These are phyloP conservation scores for Reinhardtius hippoglossoides DNA, from an alignment of 2,113 vertebrate genomes.

Conservation along the genomic window DNA sequence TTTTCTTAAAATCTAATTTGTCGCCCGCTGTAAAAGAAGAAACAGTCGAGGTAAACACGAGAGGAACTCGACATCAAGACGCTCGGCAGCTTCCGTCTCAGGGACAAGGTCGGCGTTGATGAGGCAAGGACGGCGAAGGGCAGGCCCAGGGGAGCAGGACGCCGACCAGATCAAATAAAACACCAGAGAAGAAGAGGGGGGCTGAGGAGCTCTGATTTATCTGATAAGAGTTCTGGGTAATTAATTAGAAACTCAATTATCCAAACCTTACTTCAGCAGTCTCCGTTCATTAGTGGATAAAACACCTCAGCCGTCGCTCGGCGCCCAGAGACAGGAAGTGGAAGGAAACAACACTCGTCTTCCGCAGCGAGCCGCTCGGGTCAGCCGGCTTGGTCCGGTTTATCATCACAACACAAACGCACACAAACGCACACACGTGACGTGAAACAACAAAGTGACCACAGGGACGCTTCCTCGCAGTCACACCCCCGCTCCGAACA, in stretches of 20 bases:
- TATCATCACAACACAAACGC: constrained; percentile 11
- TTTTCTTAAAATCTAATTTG: too few species aligned
- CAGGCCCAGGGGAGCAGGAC: constrained; percentile 85
- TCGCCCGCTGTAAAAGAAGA: too few species aligned
- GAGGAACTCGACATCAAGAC: too few species aligned
- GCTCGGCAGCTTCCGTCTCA: constrained; percentile 44
- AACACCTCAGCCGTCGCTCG: background rate
- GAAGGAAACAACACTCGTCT: constrained; percentile 7
- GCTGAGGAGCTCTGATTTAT: constrained; percentile 88
- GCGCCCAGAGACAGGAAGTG: constrained; percentile 8
- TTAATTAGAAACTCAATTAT: constrained; percentile 99
- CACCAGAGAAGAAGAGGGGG: constrained; percentile 75
- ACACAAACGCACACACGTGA: constrained; percentile 6
- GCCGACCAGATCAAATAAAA: constrained; percentile 71
- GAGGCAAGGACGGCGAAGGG: constrained; percentile 88
- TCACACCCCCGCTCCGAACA: background rate
- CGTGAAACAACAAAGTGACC: constrained; percentile 55
- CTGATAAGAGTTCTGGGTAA: constrained; percentile 96
- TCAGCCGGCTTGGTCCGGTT: constrained; percentile 9
- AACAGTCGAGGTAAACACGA: too few species aligned
- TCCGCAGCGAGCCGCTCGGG: constrained; percentile 22
- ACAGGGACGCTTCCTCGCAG: constrained; percentile 13
- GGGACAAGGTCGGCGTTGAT: constrained; percentile 83
- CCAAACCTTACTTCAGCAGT: constrained; percentile 96
- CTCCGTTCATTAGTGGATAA: constrained; percentile 92